Conservation (phyloP, 2,888 invertebrate species). For the Sesia bembeciformis region DNA sequence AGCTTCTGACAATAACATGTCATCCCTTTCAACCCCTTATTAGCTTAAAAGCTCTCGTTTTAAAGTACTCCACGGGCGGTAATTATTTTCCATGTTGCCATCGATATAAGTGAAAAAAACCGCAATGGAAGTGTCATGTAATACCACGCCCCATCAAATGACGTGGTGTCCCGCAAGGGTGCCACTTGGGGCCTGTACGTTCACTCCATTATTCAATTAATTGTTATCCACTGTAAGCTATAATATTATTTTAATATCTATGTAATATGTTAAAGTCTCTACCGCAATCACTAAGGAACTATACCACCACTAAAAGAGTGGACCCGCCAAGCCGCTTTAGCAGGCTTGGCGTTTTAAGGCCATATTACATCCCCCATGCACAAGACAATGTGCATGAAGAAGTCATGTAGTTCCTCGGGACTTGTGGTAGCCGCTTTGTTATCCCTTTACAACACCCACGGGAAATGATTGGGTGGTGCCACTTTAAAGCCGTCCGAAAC, state of each 20-base stretch:
- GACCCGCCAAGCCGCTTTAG: no score
- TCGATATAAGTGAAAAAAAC: slow-evolving; percentile 22
- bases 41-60: slow-evolving; percentile 30
- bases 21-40: background rate
- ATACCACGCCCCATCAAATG: slow-evolving; percentile 21
- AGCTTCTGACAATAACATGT: background rate
- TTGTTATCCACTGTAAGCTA: background rate
- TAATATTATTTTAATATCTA: background rate
- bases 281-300: no score
- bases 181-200: slow-evolving; percentile 16
- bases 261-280: background rate
- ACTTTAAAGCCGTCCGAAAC: no score
- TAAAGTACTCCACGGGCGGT: slow-evolving; percentile 15
- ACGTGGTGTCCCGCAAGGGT: slow-evolving; percentile 24
- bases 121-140: slow-evolving; percentile 11
- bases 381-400: no score
- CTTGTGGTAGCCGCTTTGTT: no score
- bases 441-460: no score
- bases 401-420: no score
- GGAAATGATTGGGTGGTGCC: no score
- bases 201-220: background rate
- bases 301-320: no score
- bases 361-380: no score
- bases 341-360: no score
- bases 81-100: slow-evolving; percentile 31